These are phyloP conservation scores for Phortica variegata DNA, from an alignment of 1,140 invertebrate species.

Conservation along the genomic window DNA sequence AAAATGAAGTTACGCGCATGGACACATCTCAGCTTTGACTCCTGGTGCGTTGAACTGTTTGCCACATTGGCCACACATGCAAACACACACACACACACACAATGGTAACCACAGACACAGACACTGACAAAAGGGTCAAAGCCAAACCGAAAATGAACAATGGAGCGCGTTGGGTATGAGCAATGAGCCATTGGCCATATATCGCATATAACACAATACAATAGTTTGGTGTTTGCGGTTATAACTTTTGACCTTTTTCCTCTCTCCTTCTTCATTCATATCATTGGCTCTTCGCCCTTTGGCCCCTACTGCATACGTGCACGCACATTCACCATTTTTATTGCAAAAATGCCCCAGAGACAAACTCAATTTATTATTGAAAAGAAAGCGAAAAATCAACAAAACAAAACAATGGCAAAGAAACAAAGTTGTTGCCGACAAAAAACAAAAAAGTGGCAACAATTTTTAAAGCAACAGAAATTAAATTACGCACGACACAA, in stretches of 20 bases:
- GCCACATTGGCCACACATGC: too few species aligned
- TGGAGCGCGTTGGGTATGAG: conserved; percentile 14
- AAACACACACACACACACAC: too few species aligned
- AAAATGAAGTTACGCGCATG: too few species aligned
- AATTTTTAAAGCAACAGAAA: conserved; percentile 15
- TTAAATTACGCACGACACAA: conserved; percentile 45
- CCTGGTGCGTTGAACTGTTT: too few species aligned
- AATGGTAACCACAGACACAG: too few species aligned
- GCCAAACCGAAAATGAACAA: conserved; percentile 46
- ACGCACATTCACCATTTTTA: conserved; percentile 17
- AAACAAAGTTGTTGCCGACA: conserved; percentile 32
- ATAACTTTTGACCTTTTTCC: conserved; percentile 12
- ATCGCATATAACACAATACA: too few species aligned
- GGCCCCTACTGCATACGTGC: too few species aligned
- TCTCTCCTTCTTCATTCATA: conserved; percentile 17
- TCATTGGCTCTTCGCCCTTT: too few species aligned
- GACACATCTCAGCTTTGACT: too few species aligned
- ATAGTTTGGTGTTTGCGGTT: conserved; percentile 38
- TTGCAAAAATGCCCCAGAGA: conserved; percentile 19
- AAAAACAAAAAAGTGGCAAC: conserved; percentile 15
- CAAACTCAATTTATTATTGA: conserved; percentile 53
- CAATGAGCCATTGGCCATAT: conserved; percentile 20
- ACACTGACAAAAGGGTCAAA: too few species aligned
- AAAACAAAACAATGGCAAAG: conserved; percentile 7
- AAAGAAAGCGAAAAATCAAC: conserved; percentile 15